Evolutionary conservation across 1,140 invertebrate genomes (phyloP).

Genomic region (Bombus waltoni): DNA sequence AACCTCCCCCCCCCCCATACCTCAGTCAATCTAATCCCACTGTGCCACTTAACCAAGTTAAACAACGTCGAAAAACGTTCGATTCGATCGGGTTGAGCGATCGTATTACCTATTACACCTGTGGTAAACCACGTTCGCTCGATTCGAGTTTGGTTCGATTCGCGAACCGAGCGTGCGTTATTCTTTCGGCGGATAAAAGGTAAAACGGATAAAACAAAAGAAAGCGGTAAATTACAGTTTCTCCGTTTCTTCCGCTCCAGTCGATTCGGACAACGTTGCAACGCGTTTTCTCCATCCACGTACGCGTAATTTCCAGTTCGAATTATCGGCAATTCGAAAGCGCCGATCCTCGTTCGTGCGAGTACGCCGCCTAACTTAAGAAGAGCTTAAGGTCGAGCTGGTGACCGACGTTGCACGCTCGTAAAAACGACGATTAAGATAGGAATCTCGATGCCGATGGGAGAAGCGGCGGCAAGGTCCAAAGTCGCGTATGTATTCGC

Average conservation of each 20-base stretch:
- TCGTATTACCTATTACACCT: too few relatives aligned
- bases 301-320: not conserved
- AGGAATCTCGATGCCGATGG: constrained; percentile 56
- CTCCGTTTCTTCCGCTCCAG: not conserved
- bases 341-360: not conserved
- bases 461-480: constrained; percentile 71
- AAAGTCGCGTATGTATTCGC: constrained; percentile 14
- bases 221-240: not conserved
- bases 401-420: constrained; percentile 64
- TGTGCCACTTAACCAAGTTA: not conserved
- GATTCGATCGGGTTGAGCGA: constrained; percentile 3
- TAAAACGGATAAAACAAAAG: too few relatives aligned
- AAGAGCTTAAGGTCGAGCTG: constrained; percentile 48
- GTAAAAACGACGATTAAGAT: constrained; percentile 70
- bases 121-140: not conserved
- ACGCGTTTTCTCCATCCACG: not conserved
- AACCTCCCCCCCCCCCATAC: too few relatives aligned
- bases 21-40: too few relatives aligned
- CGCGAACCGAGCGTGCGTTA: too few relatives aligned
- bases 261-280: not conserved
- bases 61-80: not conserved
- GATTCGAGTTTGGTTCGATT: not conserved
- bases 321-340: not conserved
- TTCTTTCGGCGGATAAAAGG: too few relatives aligned
- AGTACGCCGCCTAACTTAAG: not conserved